A percentile compares a stretch with the other conserved stretches of the same genome.
Evolutionary conservation across 2,888 invertebrate genomes (phyloP).

Genomic region (Caenorhabditis macrosperma): DNA sequence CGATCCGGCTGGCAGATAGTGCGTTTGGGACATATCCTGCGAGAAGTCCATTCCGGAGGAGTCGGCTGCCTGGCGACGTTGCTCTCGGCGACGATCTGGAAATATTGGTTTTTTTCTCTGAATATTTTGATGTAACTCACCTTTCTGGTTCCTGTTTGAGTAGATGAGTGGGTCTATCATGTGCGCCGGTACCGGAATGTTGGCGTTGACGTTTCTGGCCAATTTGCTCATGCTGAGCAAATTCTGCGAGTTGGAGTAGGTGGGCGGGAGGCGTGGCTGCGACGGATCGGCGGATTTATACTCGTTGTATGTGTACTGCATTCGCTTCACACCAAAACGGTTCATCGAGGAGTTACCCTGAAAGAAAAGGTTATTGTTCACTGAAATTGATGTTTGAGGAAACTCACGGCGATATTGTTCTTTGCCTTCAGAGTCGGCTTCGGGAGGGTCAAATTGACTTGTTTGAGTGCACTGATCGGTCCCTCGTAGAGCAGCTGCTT

Average conservation of each 20-base stretch:
- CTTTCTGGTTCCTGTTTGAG: conserved; percentile 12
- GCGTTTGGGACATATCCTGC: conserved; percentile 43
- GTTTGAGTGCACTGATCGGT: conserved; percentile 95
- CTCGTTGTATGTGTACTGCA: conserved; percentile 62
- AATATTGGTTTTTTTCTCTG: too few relatives aligned
- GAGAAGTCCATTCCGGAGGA: conserved; percentile 36
- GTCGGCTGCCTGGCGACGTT: conserved; percentile 40
- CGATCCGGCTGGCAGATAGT: not conserved
- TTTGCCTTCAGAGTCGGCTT: conserved; percentile 83
- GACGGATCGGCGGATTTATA: conserved; percentile 49
- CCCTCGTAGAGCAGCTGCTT: conserved; percentile 88
- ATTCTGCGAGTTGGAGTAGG: conserved; percentile 56
- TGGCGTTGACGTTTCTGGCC: conserved; percentile 42
- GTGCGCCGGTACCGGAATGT: conserved; percentile 64
- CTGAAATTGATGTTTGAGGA: too few relatives aligned
- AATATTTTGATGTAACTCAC: too few relatives aligned
- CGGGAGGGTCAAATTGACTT: conserved; percentile 95
- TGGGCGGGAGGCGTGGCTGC: conserved; percentile 51
- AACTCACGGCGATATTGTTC: conserved; percentile 52
- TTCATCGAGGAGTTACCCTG: conserved; percentile 26
- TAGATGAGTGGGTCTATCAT: conserved; percentile 59
- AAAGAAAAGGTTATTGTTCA: not conserved
- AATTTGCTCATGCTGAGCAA: conserved; percentile 41
- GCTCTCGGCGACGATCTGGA: conserved; percentile 39
- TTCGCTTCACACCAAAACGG: conserved; percentile 48